These are phyloP conservation scores for Andrena haemorrhoa DNA, from an alignment of 2,888 invertebrate genomes.

Conservation along the genomic window DNA sequence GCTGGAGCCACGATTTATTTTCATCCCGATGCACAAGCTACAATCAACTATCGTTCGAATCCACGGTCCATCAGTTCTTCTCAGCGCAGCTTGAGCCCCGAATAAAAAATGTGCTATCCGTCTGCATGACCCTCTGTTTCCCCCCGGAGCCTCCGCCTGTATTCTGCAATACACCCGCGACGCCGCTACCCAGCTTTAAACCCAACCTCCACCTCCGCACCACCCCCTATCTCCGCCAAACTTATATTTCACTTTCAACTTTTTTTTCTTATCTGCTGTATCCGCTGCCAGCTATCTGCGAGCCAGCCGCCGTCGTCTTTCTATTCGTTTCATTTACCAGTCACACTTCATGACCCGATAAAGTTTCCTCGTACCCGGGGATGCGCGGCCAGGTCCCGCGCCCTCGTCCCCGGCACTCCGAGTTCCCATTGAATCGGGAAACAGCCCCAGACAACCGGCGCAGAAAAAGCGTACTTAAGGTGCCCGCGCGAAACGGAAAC, in stretches of 20 bases:
- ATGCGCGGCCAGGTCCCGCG: not conserved
- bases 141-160: slow-evolving; percentile 28
- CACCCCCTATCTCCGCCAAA: slow-evolving; percentile 34
- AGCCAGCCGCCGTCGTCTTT: slow-evolving; percentile 46
- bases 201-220: slow-evolving; percentile 6
- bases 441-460: not conserved
- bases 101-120: slow-evolving; percentile 61
- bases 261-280: slow-evolving; percentile 64
- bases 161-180: slow-evolving; percentile 50
- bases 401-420: not conserved
- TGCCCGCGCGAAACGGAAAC: not conserved
- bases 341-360: slow-evolving; percentile 58
- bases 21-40: slow-evolving; percentile 54
- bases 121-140: slow-evolving; percentile 46
- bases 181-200: slow-evolving; percentile 39
- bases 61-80: slow-evolving; percentile 62
- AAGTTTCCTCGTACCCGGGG: slow-evolving; percentile 37
- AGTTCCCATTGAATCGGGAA: slow-evolving; percentile 31
- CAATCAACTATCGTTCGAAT: slow-evolving; percentile 59
- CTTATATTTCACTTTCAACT: slow-evolving; percentile 64
- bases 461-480: not conserved
- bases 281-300: slow-evolving; percentile 52
- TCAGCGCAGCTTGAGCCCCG: slow-evolving; percentile 46
- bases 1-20: slow-evolving; percentile 49
- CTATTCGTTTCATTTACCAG: slow-evolving; percentile 65